Evolutionary conservation across 2,797 vertebrate species (phyloP), one percentile per base, ranked within the genome.

Genomic region (Sphaeramia orbicularis): DNA sequence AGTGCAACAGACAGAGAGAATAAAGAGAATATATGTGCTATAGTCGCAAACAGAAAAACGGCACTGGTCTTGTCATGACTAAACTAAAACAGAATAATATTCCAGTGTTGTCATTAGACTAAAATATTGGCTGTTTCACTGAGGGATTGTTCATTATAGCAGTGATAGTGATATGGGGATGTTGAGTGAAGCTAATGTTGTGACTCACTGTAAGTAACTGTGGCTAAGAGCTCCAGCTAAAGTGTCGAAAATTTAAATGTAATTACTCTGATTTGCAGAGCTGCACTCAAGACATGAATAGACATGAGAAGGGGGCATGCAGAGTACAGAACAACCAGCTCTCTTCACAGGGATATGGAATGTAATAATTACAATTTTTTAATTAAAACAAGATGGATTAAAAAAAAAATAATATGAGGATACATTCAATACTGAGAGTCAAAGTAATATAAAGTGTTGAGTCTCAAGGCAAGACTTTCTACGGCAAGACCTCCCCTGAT

Each of bases 191-290:
- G 12, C 49, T 58, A 49, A 35, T 59, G 32, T 59, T 54, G 49
- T 43, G n/a, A 64, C 58, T 51, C 21, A 63, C 52, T 44, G 41
- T 47, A 54, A 60, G 51, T 53, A 52, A 57, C 32, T 42, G 40
- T 60, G 65, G 0, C 12, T 47, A 42, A 55, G 24, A 61, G 27
- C 9, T 19, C 21, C 1, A 30, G 61, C 76, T 53, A 30, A 56
- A 62, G 11, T 62, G 51, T n/a, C 45, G 36, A 4, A 60, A 42
- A 42, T 73, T 48, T n/a, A 54, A 48, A 59, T 52, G 24, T 37
- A 57, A 75, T 52, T 37, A 62, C 51, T 67, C 61, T 57, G 40
- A 67, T 61, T 59, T 58, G 41, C 50, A 32, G 40, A 14, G 14
- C 49, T 38, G 15, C 41, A 47, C 57, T 38, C 24, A 18, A 51